These are phyloP conservation scores for Malacoraja senta DNA, from an alignment of 2,797 vertebrate species.

Conservation along the genomic window DNA sequence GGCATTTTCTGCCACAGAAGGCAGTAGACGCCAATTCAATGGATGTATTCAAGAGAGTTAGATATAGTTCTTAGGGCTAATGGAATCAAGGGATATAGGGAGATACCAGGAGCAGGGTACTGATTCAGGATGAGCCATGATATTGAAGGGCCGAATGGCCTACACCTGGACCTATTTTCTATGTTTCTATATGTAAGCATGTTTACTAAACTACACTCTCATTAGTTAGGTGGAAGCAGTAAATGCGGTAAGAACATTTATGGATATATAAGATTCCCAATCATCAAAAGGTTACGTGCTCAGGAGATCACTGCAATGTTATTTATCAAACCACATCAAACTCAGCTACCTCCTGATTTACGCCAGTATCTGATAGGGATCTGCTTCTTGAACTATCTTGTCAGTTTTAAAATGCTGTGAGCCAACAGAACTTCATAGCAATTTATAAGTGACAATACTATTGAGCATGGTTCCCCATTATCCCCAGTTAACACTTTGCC, in stretches of 20 bases:
- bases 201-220: background rate
- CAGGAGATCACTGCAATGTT: background rate
- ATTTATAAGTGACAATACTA: background rate
- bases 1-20: no score
- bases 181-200: no score
- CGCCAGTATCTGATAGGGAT: background rate
- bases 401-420: slow-evolving; percentile 5
- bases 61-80: no score
- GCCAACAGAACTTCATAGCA: background rate
- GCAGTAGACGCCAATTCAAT: no score
- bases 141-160: no score
- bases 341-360: no score
- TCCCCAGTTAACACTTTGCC: background rate
- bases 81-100: no score
- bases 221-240: background rate
- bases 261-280: background rate
- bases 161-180: no score
- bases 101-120: no score
- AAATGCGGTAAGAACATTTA: background rate
- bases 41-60: no score
- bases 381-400: background rate
- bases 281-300: background rate
- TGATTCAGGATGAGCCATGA: no score
- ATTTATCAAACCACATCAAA: background rate
- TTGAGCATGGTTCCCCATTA: background rate